phyloP scores from a whole-genome alignment of 2,888 invertebrate genomes.

The Rutpela maculata region DNA sequence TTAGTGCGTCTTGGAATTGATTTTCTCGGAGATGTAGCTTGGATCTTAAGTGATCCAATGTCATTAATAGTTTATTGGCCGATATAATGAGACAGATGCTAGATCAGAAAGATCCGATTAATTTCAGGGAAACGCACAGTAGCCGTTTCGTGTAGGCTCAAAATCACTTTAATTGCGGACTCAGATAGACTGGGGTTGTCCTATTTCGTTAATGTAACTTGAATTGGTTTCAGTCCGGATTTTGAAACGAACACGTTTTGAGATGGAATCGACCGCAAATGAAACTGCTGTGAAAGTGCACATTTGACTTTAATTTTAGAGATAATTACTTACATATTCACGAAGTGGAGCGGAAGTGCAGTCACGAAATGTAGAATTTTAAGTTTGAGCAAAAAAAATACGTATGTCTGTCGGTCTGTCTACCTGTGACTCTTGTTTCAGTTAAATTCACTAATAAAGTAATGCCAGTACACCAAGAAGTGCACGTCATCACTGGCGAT shows the following conservation, averaged over 20 bases:
- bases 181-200: background rate
- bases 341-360: too few species aligned
- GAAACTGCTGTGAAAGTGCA: background rate
- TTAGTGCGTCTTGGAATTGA: background rate
- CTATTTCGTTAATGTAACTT: background rate
- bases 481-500: too few species aligned
- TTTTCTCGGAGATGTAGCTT: background rate
- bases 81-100: slow-evolving; percentile 7
- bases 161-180: slow-evolving; percentile 1
- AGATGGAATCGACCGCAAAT: background rate
- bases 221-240: background rate
- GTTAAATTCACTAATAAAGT: too few species aligned
- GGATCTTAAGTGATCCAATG: background rate
- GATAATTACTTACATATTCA: too few species aligned
- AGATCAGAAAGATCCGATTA: slow-evolving; percentile 7
- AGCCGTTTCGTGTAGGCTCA: slow-evolving; percentile 7
- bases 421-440: too few species aligned
- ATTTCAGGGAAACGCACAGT: slow-evolving; percentile 3
- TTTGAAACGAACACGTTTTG: background rate
- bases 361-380: too few species aligned
- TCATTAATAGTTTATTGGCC: slow-evolving; percentile 7
- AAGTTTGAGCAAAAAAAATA: too few species aligned
- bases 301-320: background rate
- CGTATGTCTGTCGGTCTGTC: too few species aligned
- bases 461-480: too few species aligned